Base-by-base conservation (phyloP, 2,888 invertebrate genomes). In the Drosophila ezoana region DNA sequence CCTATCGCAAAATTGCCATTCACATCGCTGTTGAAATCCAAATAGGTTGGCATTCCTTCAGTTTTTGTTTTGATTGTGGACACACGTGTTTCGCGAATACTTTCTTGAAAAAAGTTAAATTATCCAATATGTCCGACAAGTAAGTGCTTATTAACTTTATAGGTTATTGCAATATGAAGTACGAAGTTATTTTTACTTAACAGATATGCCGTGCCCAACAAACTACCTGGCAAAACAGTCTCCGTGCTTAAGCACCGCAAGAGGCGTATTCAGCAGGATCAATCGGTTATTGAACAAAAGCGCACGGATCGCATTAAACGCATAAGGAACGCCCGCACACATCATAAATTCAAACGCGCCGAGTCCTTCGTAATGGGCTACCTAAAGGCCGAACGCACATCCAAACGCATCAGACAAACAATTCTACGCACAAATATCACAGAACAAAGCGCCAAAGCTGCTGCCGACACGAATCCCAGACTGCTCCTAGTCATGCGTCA, bases 201-300 rank as follows among this genome's bases (percentile, higher is more conserved):
- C 41, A 92, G 92, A 84, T 92, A 91, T 76, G 92, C 92, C 0
- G 91, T 92, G 4, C 89, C 92, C 14, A 92, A 92, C 66, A 92
- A 92, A 81, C 68, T 92, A 44, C 92, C 92, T 18, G 92, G 92
- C 13, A 92, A 92, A 81, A 91, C 92, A 52, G 90, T 92, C 0
- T 91, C 92, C 5, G 90, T 92, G 38, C 87, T 92, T 13, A 89
- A 90, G n/a, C 93, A 92, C 62, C 92, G 92, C 38, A 92, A 91
- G 63, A 86, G 91, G 10, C 89, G 92, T 23, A 91, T 92, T 49
- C 81, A 87, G 1, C 91, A 91, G 62, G 90, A 92, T 48, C 87
- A 91, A 69, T 73, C 91, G 0, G 84, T 89, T 0, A 57, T 91
- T 10, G 89, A 90, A 33, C 91, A 92, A 58, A 90, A 89, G 49